These are phyloP conservation scores for Pempheris klunzingeri DNA, from an alignment of 2,797 vertebrate genomes.

Conservation along the genomic window DNA sequence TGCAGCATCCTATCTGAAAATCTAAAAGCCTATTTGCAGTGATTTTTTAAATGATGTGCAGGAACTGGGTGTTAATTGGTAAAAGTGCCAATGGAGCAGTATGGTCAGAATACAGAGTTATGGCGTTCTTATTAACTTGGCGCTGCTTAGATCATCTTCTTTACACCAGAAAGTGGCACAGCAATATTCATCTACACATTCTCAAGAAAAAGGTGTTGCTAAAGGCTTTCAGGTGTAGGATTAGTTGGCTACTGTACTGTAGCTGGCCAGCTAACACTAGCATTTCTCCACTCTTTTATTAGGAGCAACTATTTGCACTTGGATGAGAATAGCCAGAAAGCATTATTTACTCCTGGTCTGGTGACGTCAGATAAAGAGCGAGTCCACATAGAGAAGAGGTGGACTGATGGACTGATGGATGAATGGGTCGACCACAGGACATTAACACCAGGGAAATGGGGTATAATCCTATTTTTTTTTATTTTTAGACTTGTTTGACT, in stretches of 20 bases:
- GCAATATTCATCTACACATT: background rate
- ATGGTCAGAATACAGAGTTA: constrained; percentile 32
- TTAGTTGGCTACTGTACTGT: background rate
- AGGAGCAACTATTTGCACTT: too few relatives aligned
- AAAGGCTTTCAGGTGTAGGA: background rate
- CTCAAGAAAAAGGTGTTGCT: fast-evolving
- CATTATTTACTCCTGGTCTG: too few relatives aligned
- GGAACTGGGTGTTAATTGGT: constrained; percentile 67
- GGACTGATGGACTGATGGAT: too few relatives aligned
- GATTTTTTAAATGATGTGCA: constrained; percentile 48
- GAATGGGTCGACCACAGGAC: too few relatives aligned
- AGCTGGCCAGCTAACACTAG: background rate
- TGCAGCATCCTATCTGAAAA: constrained; percentile 37
- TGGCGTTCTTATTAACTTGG: constrained; percentile 28
- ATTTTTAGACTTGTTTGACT: too few relatives aligned
- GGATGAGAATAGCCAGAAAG: too few relatives aligned
- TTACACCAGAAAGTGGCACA: background rate
- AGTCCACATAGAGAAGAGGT: too few relatives aligned
- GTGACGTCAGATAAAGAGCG: too few relatives aligned
- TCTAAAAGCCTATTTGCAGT: constrained; percentile 37
- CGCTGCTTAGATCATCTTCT: background rate
- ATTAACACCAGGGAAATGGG: too few relatives aligned
- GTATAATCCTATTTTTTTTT: too few relatives aligned
- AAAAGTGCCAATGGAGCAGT: constrained; percentile 26
- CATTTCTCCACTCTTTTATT: too few relatives aligned